Base-by-base conservation (phyloP, 1,140 invertebrate genomes). In the Chelonus insularis region DNA sequence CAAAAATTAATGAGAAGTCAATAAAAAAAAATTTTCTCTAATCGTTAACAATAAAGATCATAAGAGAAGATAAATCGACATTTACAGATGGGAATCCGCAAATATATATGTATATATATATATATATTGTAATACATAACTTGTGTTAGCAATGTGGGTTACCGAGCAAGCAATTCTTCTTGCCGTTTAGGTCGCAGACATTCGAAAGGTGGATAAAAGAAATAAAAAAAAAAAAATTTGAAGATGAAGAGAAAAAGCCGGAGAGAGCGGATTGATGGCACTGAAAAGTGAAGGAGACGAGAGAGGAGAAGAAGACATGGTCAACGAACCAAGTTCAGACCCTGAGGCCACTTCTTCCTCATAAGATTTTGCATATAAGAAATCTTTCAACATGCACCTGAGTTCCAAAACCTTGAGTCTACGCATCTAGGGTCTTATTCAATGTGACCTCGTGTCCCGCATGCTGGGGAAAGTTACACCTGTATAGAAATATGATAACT, bases 261-360 rank as follows among this genome's bases (percentile, higher is more conserved):
- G 50, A 55, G 14, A 37, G 34, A 39, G 34, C 18, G 9, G 34
- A 14, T 21, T 37, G 32, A 55, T 8, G 6, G 11, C 9, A 29
- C 8, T 29, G n/a, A n/a, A n/a, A 45, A n/a, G 47, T 6, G 47
- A 11, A 25, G 41, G 50, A 58, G 12, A 39, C 36, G 60, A 41
- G 57, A 34, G 12, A 64, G 43, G 43, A 29, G 43, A 59, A 47
- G 55, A 64, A 56, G 62, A 65, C 65, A 64, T 64, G 71, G 71
- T 73, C 71, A 69, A 71, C 54, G 71, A 73, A 72, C 71, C 57
- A 60, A 59, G 21, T 36, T 34, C n/a, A 14, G 14, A 23, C 29
- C 58, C 23, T 11, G 47, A 21, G 36, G 48, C 58, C 16, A 39
- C 14, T 20, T 29, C 36, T 43, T 52, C 21, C 37, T 41, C 48